Percentiles rank a stretch among this genome's conserved stretches.
These are phyloP conservation scores for Erebia ligea DNA, from an alignment of 2,888 invertebrate species.

Conservation along the genomic window DNA sequence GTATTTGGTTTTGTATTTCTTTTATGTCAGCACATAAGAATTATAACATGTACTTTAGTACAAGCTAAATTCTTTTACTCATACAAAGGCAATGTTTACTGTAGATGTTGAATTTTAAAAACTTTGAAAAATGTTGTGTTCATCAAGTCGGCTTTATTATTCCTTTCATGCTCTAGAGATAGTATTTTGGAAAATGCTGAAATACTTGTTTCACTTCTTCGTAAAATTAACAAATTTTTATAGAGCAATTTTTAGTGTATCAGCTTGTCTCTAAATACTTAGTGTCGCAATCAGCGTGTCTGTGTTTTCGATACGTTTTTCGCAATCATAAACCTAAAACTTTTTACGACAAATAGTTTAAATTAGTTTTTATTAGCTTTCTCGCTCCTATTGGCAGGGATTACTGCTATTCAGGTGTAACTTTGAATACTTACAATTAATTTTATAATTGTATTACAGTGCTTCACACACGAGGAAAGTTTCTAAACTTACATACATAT, in stretches of 20 bases:
- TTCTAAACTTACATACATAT: no score
- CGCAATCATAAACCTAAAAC: no score
- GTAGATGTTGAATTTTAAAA: neutral
- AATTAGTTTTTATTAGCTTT: no score
- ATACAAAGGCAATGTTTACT: neutral
- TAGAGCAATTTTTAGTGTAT: neutral
- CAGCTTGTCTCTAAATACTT: no score
- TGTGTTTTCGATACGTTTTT: no score
- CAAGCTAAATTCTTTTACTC: neutral
- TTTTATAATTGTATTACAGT: no score
- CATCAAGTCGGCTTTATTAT: neutral
- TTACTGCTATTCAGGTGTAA: no score
- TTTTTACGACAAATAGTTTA: no score
- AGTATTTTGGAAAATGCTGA: neutral
- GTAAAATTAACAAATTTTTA: neutral
- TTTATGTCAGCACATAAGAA: neutral
- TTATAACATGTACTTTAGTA: neutral
- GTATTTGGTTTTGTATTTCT: neutral
- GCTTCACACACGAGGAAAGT: no score
- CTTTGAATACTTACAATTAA: conserved; percentile 77
- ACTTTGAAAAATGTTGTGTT: neutral
- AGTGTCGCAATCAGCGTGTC: no score
- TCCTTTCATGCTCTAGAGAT: neutral
- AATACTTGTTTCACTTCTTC: neutral
- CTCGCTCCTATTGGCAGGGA: no score